These are phyloP conservation scores for Hymenochirus boettgeri DNA, from an alignment of 2,113 vertebrate genomes.

Conservation along the genomic window DNA sequence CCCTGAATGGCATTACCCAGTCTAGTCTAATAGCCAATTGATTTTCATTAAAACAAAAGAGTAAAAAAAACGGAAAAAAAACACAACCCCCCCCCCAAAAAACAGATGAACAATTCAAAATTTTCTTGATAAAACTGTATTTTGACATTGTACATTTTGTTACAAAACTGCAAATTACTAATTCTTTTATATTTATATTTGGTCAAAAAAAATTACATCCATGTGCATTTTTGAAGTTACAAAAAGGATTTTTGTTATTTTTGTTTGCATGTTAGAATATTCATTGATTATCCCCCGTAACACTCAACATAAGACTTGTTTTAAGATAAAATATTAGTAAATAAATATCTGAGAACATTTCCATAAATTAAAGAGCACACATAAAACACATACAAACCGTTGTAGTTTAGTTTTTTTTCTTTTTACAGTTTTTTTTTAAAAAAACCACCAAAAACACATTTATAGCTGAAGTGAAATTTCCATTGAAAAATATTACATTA, in stretches of 20 bases:
- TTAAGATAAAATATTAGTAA: constrained; percentile 99
- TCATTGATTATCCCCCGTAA: constrained; percentile 81
- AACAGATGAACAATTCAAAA: constrained; percentile 41
- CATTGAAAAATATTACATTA: constrained; percentile 19
- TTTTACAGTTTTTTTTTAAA: constrained; percentile 46
- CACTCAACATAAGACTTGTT: constrained; percentile 97
- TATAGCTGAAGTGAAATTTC: constrained; percentile 16
- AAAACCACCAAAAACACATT: neutral
- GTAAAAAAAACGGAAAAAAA: neutral
- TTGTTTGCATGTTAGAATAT: constrained; percentile 98
- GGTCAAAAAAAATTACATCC: constrained; percentile 38
- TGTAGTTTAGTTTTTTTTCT: constrained; percentile 64
- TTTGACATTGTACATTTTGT: constrained; percentile 97
- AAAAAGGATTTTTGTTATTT: constrained; percentile 57
- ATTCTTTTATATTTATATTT: constrained; percentile 73
- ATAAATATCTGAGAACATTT: constrained; percentile 99
- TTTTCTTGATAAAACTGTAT: constrained; percentile 95
- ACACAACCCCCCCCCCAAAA: no score
- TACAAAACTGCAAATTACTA: constrained; percentile 97
- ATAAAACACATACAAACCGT: constrained; percentile 96
- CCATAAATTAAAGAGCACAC: constrained; percentile 98
- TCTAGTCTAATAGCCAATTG: no score
- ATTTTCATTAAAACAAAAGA: neutral
- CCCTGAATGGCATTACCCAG: neutral
- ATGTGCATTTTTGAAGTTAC: constrained; percentile 42